These are phyloP conservation scores for Spondyliosoma cantharus DNA, from an alignment of 2,797 vertebrate genomes.

Conservation along the genomic window DNA sequence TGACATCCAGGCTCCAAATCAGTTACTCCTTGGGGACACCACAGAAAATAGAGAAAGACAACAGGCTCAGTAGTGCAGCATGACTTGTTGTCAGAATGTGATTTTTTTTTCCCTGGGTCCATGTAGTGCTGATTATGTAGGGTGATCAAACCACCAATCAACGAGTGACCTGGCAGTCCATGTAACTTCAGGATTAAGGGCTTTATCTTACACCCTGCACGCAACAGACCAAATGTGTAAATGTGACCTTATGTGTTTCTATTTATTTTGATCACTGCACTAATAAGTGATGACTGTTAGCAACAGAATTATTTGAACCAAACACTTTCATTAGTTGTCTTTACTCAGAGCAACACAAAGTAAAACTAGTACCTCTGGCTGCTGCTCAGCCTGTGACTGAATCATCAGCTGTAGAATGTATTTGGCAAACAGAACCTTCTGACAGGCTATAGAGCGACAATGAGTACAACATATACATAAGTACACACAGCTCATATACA, in stretches of 20 bases:
- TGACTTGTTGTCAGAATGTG: neutral
- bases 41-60: neutral
- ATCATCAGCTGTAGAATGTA: neutral
- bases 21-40: neutral
- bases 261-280: neutral
- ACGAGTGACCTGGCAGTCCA: neutral
- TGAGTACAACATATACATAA: neutral
- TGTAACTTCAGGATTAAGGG: too few relatives aligned
- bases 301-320: neutral
- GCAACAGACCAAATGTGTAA: neutral
- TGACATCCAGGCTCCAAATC: neutral
- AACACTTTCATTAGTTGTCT: neutral
- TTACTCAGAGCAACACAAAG: neutral
- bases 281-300: neutral
- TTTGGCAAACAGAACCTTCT: neutral
- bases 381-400: neutral
- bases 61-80: too few relatives aligned
- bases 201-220: too few relatives aligned
- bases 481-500: neutral
- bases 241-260: neutral
- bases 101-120: neutral
- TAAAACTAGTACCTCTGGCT: neutral
- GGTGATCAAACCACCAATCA: neutral
- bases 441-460: neutral
- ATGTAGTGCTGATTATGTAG: neutral